A percentile compares a stretch with the other conserved stretches of the same genome.
phyloP scores from a whole-genome alignment of 2,113 vertebrate genomes.

The Amblyornis subalaris region DNA sequence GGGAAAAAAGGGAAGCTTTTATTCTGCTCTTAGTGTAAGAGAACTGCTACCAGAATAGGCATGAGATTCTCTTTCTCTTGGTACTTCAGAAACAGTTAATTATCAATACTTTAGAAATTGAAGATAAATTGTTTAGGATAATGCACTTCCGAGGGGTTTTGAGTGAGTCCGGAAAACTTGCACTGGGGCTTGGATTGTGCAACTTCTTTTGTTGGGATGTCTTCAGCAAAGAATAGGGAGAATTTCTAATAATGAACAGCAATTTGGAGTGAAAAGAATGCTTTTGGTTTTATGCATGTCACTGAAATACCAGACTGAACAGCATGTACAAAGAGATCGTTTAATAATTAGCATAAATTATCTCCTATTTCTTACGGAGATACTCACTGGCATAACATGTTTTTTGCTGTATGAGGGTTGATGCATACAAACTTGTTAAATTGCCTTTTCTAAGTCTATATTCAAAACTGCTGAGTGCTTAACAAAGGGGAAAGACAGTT shows the following conservation, averaged over 20 bases:
- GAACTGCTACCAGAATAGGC: background rate
- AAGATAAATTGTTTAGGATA: background rate
- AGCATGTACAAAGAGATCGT: background rate
- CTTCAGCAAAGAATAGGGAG: background rate
- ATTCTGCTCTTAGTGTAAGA: background rate
- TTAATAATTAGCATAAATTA: background rate
- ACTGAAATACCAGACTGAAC: background rate
- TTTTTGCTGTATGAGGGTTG: background rate
- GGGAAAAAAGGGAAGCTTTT: background rate
- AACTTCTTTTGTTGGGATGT: background rate
- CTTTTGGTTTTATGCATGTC: background rate
- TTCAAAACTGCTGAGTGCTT: background rate
- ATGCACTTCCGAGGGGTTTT: background rate
- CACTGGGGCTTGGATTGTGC: background rate
- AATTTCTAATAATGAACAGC: background rate
- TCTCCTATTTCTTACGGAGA: background rate
- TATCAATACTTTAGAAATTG: background rate
- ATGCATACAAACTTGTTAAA: background rate
- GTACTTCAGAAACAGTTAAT: background rate
- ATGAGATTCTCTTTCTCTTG: background rate
- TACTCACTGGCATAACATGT: background rate
- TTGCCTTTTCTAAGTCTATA: background rate
- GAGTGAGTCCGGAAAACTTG: background rate
- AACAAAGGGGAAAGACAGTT: background rate
- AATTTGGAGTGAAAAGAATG: background rate